Percentiles rank a stretch among this genome's conserved stretches.
These are phyloP conservation scores for Brachyopa scutellaris DNA, from an alignment of 2,888 invertebrate genomes.

Conservation along the genomic window DNA sequence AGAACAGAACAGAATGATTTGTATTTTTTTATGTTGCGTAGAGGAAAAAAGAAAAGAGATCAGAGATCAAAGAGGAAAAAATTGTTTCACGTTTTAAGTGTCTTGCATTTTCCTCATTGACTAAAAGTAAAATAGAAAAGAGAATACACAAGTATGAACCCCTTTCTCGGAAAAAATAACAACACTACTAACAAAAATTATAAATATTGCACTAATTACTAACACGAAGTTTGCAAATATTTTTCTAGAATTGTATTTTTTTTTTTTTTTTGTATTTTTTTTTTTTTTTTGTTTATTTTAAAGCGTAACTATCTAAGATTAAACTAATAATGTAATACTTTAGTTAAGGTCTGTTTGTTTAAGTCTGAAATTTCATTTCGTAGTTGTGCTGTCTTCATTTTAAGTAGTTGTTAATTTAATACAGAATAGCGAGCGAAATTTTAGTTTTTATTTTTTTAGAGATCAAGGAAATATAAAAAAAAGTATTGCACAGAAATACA, in stretches of 20 bases:
- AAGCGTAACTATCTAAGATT: conserved; percentile 70
- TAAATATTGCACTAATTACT: conserved; percentile 70
- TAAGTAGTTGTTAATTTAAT: not conserved
- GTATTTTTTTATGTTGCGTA: not conserved
- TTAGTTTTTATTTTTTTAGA: conserved; percentile 4
- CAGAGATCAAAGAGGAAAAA: conserved; percentile 5
- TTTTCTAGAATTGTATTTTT: conserved; percentile 55
- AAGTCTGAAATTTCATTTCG: conserved; percentile 51
- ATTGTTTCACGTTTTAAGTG: conserved; percentile 47
- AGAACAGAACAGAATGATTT: conserved; percentile 28
- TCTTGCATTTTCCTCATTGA: conserved; percentile 8
- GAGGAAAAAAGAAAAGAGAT: not conserved
- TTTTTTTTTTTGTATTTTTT: conserved; percentile 26
- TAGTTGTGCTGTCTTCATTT: conserved; percentile 41
- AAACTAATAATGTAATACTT: conserved; percentile 70
- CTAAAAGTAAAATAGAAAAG: not conserved
- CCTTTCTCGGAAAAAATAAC: conserved; percentile 21
- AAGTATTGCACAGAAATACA: conserved; percentile 20
- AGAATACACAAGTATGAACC: conserved; percentile 19
- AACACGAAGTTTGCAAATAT: conserved; percentile 63
- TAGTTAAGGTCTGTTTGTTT: conserved; percentile 53
- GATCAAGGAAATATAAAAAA: conserved; percentile 27
- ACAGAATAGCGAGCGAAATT: too few relatives aligned
- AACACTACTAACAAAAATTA: conserved; percentile 13
- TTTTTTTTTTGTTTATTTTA: conserved; percentile 32